Conservation (phyloP, 2,113 vertebrate species). For the Campylomormyrus numenius region DNA sequence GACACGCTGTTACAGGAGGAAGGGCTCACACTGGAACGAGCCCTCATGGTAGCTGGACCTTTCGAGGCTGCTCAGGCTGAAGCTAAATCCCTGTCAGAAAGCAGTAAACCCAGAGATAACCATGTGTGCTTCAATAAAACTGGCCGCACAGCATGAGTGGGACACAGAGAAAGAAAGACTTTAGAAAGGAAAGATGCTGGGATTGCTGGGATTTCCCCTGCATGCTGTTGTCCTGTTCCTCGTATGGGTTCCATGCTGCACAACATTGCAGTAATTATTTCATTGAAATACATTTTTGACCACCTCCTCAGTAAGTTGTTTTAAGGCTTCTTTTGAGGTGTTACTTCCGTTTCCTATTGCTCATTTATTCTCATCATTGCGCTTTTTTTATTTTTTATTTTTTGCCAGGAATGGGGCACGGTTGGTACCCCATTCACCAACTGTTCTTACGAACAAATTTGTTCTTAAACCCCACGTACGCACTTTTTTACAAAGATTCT, state of each 20-base stretch:
- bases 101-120: not conserved
- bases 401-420: too few species aligned
- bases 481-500: too few species aligned
- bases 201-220: not conserved
- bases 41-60: not conserved
- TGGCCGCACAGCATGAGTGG: not conserved
- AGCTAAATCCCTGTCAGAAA: not conserved
- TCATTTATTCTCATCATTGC: too few species aligned
- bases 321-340: too few species aligned
- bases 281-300: too few species aligned
- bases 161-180: not conserved
- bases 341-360: too few species aligned
- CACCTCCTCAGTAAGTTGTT: too few species aligned
- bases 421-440: too few species aligned
- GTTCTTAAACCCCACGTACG: too few species aligned
- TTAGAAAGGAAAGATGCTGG: not conserved
- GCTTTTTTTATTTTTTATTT: too few species aligned
- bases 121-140: not conserved
- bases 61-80: constrained; percentile 15
- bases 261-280: too few species aligned
- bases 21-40: constrained; percentile 16
- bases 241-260: not conserved
- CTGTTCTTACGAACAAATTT: too few species aligned
- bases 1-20: constrained; percentile 13
- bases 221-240: not conserved